Evolutionary conservation across 2,113 vertebrate species (phyloP), one percentile per base, ranked within the genome.

Genomic region (Corynorhinus townsendii): DNA sequence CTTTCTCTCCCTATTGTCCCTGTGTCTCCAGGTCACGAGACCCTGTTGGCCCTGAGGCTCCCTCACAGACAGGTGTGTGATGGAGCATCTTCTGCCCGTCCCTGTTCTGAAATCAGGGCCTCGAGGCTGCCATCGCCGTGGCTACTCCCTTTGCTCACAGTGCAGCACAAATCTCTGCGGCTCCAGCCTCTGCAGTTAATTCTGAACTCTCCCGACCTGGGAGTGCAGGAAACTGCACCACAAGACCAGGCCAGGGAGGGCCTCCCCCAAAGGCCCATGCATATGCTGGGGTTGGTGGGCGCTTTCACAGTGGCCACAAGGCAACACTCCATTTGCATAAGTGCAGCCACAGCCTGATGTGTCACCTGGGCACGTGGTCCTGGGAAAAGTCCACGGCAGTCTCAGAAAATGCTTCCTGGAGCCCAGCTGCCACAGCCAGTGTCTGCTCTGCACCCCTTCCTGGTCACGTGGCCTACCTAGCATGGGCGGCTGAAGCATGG

Each of bases 361-460:
- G 35, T n/a, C 68, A 20, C 75, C 26, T 20, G 19, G 66, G 75
- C 3, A 0, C 33, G 7, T 11, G 9, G 66, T 33, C 76, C 49
- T 47, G 28, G 40, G 64, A 30, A 56, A 26, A 85, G 54, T 19
- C 35, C 28, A 2, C 0, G 1, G 66, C 9, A 7, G 68, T 56
- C 56, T 47, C 9, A 4, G 43, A 38, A 75, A 26, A 2, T 8
- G 56, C 47, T 69, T 64, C 59, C n/a, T 26, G 9, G 66, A 81
- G 40, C 45, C 73, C 2, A 0, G 12, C 16, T 10, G 0, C 49
- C 10, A 10, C 12, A 24, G 59, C 66, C 12, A 0, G 16, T 1
- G 8, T 71, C 26, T 1, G 19, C 35, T 35, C 8, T 43, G 20
- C 14, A 19, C 52, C 19, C 16, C 19, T 35, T 24, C 35, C 20